Conservation (phyloP, 2,797 vertebrate species). For the Sebastes vulpes region DNA sequence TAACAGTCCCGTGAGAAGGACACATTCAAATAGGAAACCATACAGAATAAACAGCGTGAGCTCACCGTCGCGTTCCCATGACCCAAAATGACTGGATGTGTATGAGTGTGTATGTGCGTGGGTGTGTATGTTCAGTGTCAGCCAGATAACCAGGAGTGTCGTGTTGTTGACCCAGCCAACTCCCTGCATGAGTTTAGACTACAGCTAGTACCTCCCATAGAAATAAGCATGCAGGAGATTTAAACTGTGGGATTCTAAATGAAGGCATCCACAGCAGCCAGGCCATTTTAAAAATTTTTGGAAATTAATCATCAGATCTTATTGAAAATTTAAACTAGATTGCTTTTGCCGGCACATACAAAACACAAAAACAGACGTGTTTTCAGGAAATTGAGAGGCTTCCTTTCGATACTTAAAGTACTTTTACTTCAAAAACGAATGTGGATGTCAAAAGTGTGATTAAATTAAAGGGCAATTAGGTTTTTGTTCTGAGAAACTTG, state of each 20-base stretch:
- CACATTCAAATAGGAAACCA: slow-evolving; percentile 83
- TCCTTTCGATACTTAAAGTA: neutral
- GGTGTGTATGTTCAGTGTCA: slow-evolving; percentile 64
- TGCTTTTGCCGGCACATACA: neutral
- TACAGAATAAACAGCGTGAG: slow-evolving; percentile 80
- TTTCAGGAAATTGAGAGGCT: neutral
- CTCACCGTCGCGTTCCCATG: slow-evolving; percentile 79
- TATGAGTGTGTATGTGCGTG: slow-evolving; percentile 44
- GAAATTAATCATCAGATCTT: neutral
- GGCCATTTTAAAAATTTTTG: rapidly evolving
- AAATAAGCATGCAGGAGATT: neutral
- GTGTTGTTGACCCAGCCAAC: slow-evolving; percentile 56
- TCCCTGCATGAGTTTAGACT: slow-evolving; percentile 56
- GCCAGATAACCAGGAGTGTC: slow-evolving; percentile 62
- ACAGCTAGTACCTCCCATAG: slow-evolving; percentile 29
- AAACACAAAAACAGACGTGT: neutral
- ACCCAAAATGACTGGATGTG: slow-evolving; percentile 77
- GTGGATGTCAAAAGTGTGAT: neutral
- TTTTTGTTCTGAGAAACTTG: neutral
- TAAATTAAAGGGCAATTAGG: neutral
- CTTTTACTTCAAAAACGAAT: neutral
- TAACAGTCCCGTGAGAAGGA: slow-evolving; percentile 85
- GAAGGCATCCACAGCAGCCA: neutral
- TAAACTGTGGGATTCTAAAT: neutral
- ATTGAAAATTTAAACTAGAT: neutral